Evolutionary conservation across 2,888 invertebrate genomes (phyloP).

Genomic region (Odontothrips loti): DNA sequence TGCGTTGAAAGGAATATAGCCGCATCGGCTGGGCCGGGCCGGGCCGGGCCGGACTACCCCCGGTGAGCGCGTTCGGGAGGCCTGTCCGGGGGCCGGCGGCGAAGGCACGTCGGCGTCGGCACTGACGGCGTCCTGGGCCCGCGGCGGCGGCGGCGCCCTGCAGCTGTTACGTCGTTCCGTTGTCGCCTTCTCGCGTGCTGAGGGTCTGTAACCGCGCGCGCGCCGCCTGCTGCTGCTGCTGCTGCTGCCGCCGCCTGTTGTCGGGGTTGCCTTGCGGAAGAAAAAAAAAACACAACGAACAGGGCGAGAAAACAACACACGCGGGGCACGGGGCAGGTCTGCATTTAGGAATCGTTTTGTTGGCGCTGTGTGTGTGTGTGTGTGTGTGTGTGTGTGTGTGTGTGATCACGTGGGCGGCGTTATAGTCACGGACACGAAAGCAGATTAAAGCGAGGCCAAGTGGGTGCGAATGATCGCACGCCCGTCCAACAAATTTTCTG

Average conservation of each 20-base stretch:
- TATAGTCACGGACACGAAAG: not conserved
- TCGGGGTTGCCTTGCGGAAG: not conserved
- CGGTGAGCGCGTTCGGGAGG: not conserved
- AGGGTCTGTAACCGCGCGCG: not conserved
- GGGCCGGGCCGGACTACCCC: no score
- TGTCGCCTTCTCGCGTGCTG: not conserved
- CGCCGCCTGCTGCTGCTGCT: no score
- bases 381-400: not conserved
- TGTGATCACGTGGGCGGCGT: not conserved
- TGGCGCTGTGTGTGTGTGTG: not conserved
- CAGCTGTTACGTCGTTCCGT: no score
- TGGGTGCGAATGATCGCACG: not conserved
- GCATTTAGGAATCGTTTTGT: slow-evolving; percentile 26
- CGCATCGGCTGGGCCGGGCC: slow-evolving; percentile 2
- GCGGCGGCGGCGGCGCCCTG: no score
- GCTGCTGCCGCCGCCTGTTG: not conserved
- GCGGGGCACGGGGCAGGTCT: not conserved
- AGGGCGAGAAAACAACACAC: not conserved
- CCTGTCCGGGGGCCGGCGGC: not conserved
- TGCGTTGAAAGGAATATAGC: slow-evolving; percentile 18
- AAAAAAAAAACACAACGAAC: not conserved
- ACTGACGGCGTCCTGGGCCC: no score
- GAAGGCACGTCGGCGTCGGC: no score
- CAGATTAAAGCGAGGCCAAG: not conserved
- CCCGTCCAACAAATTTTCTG: no score